Conservation (phyloP, 2,888 invertebrate genomes). For the Cheilosia pagana region DNA sequence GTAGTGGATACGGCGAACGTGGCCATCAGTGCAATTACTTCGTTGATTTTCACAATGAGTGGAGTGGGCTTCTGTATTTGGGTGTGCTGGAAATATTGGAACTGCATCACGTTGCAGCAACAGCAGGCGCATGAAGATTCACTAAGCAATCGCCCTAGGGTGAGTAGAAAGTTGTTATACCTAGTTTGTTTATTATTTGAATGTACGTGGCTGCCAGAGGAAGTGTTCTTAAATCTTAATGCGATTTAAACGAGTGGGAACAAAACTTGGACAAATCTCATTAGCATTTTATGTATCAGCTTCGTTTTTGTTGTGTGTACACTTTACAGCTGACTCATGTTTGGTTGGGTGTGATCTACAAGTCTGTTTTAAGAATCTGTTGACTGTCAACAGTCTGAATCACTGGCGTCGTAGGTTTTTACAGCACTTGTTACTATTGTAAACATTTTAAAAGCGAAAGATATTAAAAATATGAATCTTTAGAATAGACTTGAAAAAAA, state of each 20-base stretch:
- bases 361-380: no score
- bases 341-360: background rate
- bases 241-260: background rate
- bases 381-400: no score
- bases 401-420: no score
- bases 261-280: background rate
- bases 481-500: no score
- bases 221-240: background rate
- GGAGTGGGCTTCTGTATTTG: conserved; percentile 82
- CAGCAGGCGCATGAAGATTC: conserved; percentile 82
- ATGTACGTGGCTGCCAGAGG: background rate
- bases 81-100: conserved; percentile 83
- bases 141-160: conserved; percentile 76
- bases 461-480: no score
- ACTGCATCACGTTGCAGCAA: conserved; percentile 82
- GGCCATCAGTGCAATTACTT: conserved; percentile 81
- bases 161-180: conserved; percentile 28
- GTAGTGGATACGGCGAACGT: conserved; percentile 81
- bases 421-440: no score
- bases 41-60: conserved; percentile 82
- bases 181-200: no score
- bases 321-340: conserved; percentile 7
- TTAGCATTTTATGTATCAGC: background rate
- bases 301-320: background rate
- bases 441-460: no score